Conservation (phyloP, 2,113 vertebrate genomes). For the Colossoma macropomum region DNA sequence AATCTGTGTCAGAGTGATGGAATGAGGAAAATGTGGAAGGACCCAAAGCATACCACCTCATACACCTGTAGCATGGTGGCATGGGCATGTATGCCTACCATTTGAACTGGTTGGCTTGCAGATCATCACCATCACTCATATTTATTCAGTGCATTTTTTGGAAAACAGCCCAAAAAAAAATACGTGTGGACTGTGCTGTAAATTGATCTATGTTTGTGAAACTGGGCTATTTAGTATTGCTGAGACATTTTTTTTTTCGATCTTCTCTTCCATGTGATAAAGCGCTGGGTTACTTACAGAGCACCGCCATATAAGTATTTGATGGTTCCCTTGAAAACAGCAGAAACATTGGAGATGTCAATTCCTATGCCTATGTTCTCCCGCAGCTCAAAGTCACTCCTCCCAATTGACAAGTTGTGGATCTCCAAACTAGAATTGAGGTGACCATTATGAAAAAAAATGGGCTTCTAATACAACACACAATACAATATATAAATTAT, state of each 20-base stretch:
- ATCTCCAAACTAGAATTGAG: slow-evolving; percentile 79
- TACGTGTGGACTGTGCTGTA: no score
- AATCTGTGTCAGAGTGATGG: background rate
- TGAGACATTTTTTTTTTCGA: no score
- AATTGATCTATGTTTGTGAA: no score
- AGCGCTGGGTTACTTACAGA: slow-evolving; percentile 78
- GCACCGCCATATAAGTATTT: slow-evolving; percentile 80
- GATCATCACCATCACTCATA: no score
- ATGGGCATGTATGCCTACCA: background rate
- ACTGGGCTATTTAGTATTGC: no score
- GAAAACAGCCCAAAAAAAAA: no score
- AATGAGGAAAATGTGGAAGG: no score
- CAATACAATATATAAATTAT: background rate
- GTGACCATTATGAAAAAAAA: background rate
- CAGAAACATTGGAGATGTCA: slow-evolving; percentile 79
- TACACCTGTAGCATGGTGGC: background rate
- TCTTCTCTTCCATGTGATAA: background rate
- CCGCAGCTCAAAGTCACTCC: slow-evolving; percentile 78
- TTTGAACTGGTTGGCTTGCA: background rate
- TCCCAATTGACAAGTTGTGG: slow-evolving; percentile 81
- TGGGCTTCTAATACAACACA: background rate
- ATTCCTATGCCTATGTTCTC: slow-evolving; percentile 74
- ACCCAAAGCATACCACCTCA: no score
- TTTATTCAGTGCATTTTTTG: no score
- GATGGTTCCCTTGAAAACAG: slow-evolving; percentile 81